A percentile compares a stretch with the other conserved stretches of the same genome.
Conservation (phyloP, 1,140 invertebrate species). For the Leptinotarsa lineolata region DNA sequence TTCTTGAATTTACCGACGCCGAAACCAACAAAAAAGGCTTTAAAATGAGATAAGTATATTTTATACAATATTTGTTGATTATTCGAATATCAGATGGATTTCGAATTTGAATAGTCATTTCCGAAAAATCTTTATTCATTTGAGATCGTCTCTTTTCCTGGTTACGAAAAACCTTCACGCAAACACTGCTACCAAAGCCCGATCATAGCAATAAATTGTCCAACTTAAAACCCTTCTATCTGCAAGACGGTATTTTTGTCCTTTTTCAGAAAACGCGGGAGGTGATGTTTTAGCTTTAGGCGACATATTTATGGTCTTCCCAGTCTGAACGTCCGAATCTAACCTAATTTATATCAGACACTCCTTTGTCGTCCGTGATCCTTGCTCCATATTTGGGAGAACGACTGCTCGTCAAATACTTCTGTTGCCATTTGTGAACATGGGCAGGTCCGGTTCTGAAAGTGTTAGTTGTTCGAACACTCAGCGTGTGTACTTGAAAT, state of each 20-base stretch:
- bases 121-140: too few species aligned
- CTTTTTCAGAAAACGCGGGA: constrained; percentile 33
- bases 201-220: constrained; percentile 35
- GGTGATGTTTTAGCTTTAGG: constrained; percentile 40
- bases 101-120: too few species aligned
- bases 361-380: constrained; percentile 36
- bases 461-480: background rate
- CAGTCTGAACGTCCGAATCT: constrained; percentile 38
- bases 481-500: too few species aligned
- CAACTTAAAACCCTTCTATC: constrained; percentile 41
- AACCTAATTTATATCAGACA: constrained; percentile 44
- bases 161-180: background rate
- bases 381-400: constrained; percentile 38
- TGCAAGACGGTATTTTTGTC: constrained; percentile 31
- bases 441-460: background rate
- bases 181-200: background rate
- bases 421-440: constrained; percentile 5
- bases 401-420: constrained; percentile 32
- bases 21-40: too few species aligned
- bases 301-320: constrained; percentile 45
- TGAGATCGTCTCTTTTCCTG: too few species aligned
- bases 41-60: too few species aligned
- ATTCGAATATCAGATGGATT: too few species aligned
- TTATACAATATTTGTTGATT: too few species aligned
- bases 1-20: too few species aligned